Conservation (phyloP, 2,888 invertebrate genomes). For the Branchinecta sandiegonensis region DNA sequence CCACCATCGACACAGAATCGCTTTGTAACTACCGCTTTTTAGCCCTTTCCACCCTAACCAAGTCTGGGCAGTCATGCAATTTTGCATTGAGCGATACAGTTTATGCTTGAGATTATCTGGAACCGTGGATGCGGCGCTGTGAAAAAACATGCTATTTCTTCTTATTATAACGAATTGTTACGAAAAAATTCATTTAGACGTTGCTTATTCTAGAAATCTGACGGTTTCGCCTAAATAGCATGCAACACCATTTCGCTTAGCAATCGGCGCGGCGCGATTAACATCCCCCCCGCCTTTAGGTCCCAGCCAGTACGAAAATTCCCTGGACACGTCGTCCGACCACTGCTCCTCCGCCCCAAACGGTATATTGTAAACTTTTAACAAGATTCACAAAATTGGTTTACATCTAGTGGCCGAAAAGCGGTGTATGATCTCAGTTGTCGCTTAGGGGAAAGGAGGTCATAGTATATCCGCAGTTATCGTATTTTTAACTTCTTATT, state of each 20-base stretch:
- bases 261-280: not conserved
- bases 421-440: too few relatives aligned
- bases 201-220: not conserved
- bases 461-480: too few relatives aligned
- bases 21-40: not conserved
- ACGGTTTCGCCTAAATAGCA: not conserved
- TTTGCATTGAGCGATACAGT: not conserved
- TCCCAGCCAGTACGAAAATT: not conserved
- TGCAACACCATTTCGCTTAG: not conserved
- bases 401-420: too few relatives aligned
- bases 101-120: too few relatives aligned
- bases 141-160: too few relatives aligned
- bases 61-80: conserved; percentile 5
- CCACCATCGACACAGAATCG: not conserved
- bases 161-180: not conserved
- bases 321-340: too few relatives aligned
- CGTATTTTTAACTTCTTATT: too few relatives aligned
- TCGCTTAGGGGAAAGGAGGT: too few relatives aligned
- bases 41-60: not conserved
- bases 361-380: too few relatives aligned
- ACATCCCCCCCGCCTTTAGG: not conserved
- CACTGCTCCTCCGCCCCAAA: too few relatives aligned
- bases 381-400: too few relatives aligned
- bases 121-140: too few relatives aligned
- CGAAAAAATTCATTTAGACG: not conserved